These are phyloP conservation scores for Luscinia luscinia DNA, from an alignment of 2,797 vertebrate genomes.

Conservation along the genomic window DNA sequence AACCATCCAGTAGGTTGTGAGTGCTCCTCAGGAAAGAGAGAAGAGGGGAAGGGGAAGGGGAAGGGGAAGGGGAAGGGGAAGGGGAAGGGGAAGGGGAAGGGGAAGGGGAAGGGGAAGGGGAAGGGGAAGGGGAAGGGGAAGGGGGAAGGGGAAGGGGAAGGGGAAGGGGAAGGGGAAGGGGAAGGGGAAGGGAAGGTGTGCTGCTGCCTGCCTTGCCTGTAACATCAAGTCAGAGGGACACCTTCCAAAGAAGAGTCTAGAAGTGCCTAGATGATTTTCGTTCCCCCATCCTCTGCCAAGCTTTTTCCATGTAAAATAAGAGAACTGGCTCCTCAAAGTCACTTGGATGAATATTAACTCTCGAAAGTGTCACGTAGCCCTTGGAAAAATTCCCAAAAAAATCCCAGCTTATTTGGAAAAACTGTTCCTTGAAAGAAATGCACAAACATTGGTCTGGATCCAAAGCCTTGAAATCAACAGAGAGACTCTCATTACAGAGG, in stretches of 20 bases:
- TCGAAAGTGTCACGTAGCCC: constrained; percentile 65
- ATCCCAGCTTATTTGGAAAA: constrained; percentile 50
- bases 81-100: background rate
- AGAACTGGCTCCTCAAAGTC: constrained; percentile 50
- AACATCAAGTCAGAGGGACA: background rate
- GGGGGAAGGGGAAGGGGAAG: no score
- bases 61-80: background rate
- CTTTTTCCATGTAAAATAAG: background rate
- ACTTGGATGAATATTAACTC: constrained; percentile 54
- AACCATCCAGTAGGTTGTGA: background rate
- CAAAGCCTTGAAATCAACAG: constrained; percentile 56
- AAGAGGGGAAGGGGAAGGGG: background rate
- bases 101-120: background rate
- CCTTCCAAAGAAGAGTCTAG: background rate
- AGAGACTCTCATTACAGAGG: constrained; percentile 18
- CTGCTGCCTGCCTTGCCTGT: background rate
- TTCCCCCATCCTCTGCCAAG: background rate
- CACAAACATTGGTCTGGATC: constrained; percentile 56
- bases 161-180: background rate
- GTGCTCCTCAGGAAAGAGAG: background rate
- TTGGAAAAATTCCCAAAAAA: constrained; percentile 51
- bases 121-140: background rate
- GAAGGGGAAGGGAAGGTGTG: background rate
- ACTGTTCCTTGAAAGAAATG: constrained; percentile 57
- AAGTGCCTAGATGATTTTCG: background rate